These are phyloP conservation scores for Micrasema longulum DNA, from an alignment of 1,140 invertebrate genomes.

Conservation along the genomic window DNA sequence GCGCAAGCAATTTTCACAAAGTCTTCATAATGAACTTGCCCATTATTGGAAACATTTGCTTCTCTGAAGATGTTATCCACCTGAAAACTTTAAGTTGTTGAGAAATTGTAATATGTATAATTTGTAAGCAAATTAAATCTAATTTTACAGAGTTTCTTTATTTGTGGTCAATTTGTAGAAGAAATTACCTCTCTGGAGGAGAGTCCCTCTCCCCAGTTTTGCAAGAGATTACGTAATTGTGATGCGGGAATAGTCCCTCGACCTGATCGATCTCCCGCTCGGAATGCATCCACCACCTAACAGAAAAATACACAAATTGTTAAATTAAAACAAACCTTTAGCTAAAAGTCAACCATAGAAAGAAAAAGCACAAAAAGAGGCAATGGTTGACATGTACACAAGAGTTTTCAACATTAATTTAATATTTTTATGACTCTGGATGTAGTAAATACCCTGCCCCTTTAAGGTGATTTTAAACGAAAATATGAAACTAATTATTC, in stretches of 20 bases:
- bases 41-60: constrained; percentile 87
- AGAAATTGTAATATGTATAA: too few species aligned
- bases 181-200: constrained; percentile 84
- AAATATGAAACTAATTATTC: too few species aligned
- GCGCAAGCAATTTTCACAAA: constrained; percentile 95
- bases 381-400: too few species aligned
- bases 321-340: not conserved
- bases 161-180: too few species aligned
- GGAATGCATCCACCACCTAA: constrained; percentile 84
- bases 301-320: constrained; percentile 16
- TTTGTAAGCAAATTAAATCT: too few species aligned
- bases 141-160: too few species aligned
- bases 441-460: too few species aligned
- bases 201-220: constrained; percentile 92
- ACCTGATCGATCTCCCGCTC: constrained; percentile 81
- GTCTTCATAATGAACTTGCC: constrained; percentile 89
- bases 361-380: too few species aligned
- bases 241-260: constrained; percentile 83
- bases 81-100: constrained; percentile 56
- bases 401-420: too few species aligned
- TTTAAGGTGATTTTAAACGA: too few species aligned
- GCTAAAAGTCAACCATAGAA: not conserved
- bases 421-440: too few species aligned
- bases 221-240: constrained; percentile 88
- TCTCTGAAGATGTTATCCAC: constrained; percentile 95